Evolutionary conservation across 2,888 invertebrate genomes (phyloP).

Genomic region (Mimachlamys varia): DNA sequence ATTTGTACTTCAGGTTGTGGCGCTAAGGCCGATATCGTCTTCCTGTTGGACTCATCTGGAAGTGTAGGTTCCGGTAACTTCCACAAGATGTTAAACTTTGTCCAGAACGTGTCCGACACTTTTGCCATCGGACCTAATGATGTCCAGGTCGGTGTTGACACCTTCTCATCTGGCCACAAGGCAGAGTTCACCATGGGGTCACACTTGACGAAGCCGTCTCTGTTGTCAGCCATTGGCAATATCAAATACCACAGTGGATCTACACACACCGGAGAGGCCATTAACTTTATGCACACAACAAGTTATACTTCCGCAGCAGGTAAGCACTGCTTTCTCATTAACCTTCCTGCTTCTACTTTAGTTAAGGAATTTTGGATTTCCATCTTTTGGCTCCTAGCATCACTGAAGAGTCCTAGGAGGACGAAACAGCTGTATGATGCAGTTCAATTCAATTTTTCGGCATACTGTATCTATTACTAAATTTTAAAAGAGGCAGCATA

Average conservation of each 20-base stretch:
- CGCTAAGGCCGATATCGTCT: slow-evolving; percentile 72
- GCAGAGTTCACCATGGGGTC: slow-evolving; percentile 67
- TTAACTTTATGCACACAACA: slow-evolving; percentile 58
- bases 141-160: slow-evolving; percentile 70
- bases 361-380: no score
- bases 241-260: slow-evolving; percentile 61
- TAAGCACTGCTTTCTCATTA: slow-evolving; percentile 31
- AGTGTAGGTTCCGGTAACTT: slow-evolving; percentile 70
- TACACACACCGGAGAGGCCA: slow-evolving; percentile 69
- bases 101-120: slow-evolving; percentile 63
- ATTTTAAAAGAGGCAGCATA: no score
- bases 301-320: slow-evolving; percentile 67
- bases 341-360: no score
- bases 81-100: slow-evolving; percentile 68
- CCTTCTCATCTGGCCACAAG: slow-evolving; percentile 63
- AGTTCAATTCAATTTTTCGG: no score
- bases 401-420: no score
- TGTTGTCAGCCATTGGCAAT: slow-evolving; percentile 59
- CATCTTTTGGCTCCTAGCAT: no score
- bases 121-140: slow-evolving; percentile 67
- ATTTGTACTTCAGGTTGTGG: slow-evolving; percentile 58
- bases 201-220: slow-evolving; percentile 54
- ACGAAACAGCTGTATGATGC: no score
- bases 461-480: no score
- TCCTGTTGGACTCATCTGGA: slow-evolving; percentile 72